Evolutionary conservation across 2,797 vertebrate genomes (phyloP), one percentile per base, ranked within the genome.

Genomic region (Todus mexicanus): DNA sequence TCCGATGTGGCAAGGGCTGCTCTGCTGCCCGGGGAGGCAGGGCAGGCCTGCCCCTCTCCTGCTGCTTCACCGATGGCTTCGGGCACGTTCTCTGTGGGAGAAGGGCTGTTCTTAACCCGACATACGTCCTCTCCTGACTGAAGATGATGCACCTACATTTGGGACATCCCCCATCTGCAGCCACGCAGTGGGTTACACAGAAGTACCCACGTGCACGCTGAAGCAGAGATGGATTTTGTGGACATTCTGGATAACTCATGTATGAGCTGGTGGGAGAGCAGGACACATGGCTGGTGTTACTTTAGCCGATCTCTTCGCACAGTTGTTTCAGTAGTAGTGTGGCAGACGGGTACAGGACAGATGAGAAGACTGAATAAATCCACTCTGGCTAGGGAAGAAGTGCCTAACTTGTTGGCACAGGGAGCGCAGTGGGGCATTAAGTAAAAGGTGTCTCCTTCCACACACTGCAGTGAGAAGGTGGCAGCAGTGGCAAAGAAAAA

Each of bases 1-100:
- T 70, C 25, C 40, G 35, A 1, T 4, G 0, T 16, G 60, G 12
- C 70, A 27, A n/a, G 71, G 75, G 37, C 40, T 37, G 60, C 50
- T 33, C 26, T 57, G 6, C 27, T n/a, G 53, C 71, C 57, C 2
- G 0, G 15, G 12, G 19, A 4, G 31, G 22, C 0, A 1, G 3
- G 26, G 77, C 9, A 4, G 35, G 45, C 16, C 56, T 72, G 71
- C 26, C 42, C 38, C 12, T 63, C 65, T 56, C 29, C 50, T 59
- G 31, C 74, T 50, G 45, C 66, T 87, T 11, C 56, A 38, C 73
- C 29, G 26, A 6, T 4, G 25, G 65, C 42, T 75, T 51, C 4
- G 0, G 38, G 35, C 16, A 7, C 0, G 0, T 15, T 64, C 37
- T 57, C 26, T 37, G 35, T 7, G 66, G 70, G 37, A 83, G 16